Conservation (phyloP, 2,113 vertebrate genomes). For the Clarias batrachus region DNA sequence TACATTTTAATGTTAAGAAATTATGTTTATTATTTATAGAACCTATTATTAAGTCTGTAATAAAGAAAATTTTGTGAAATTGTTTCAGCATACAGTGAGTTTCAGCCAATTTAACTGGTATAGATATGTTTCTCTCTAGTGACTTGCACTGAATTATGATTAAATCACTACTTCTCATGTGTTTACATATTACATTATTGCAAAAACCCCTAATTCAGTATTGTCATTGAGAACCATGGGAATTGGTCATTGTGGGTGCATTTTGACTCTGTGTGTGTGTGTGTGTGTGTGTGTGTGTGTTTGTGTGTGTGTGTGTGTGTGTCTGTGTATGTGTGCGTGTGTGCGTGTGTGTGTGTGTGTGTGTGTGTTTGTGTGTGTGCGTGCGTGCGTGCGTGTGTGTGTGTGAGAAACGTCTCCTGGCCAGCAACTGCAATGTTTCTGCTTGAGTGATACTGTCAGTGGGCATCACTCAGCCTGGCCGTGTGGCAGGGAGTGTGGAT, state of each 20-base stretch:
- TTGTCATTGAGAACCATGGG: not conserved
- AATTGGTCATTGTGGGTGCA: slow-evolving; percentile 55
- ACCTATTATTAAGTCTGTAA: not conserved
- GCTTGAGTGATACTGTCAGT: slow-evolving; percentile 74
- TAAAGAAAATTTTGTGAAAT: not conserved
- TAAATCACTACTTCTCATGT: not conserved
- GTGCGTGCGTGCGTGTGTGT: slow-evolving; percentile 44
- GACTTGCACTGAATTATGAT: not conserved
- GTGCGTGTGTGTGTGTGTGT: slow-evolving; percentile 28
- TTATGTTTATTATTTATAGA: too few species aligned
- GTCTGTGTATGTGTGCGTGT: slow-evolving; percentile 18
- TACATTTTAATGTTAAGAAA: not conserved
- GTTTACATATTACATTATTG: not conserved
- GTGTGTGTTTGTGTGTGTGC: not conserved
- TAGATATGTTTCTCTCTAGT: not conserved
- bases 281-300: not conserved
- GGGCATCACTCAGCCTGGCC: slow-evolving; percentile 73
- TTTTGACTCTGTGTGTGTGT: slow-evolving; percentile 31
- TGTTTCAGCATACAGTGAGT: not conserved
- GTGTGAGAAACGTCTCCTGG: slow-evolving; percentile 52
- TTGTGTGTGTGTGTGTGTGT: slow-evolving; percentile 37
- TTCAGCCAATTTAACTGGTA: not conserved
- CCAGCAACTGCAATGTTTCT: slow-evolving; percentile 65
- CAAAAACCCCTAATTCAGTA: not conserved
- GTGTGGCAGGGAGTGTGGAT: slow-evolving; percentile 70